phyloP scores from a whole-genome alignment of 2,888 invertebrate species.

The Neoaliturus tenellus region DNA sequence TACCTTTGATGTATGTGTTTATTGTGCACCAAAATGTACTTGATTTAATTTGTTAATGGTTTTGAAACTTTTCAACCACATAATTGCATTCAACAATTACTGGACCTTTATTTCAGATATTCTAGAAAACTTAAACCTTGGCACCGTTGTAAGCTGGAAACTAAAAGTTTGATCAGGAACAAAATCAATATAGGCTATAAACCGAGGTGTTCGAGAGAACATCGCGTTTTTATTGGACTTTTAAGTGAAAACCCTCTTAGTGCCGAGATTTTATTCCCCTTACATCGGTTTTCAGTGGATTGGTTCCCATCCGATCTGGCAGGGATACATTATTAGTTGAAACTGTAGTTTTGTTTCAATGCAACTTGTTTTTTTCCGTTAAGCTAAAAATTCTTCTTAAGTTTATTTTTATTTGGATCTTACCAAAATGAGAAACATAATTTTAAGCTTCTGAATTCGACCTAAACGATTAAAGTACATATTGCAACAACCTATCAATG shows the following conservation, averaged over 20 bases:
- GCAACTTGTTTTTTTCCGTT: neutral
- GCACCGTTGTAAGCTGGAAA: neutral
- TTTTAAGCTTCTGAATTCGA: too few species aligned
- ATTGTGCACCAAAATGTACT: neutral
- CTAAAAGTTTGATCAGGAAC: conserved; percentile 19
- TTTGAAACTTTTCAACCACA: too few species aligned
- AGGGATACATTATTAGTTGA: neutral
- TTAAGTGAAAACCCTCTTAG: conserved; percentile 38
- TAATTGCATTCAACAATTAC: too few species aligned
- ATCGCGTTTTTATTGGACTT: conserved; percentile 27
- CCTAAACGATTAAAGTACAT: too few species aligned
- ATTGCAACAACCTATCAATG: too few species aligned
- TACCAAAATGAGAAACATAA: too few species aligned
- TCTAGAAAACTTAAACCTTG: too few species aligned
- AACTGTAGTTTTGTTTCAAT: neutral
- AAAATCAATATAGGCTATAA: conserved; percentile 37
- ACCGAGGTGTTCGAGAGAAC: conserved; percentile 22
- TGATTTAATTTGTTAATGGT: too few species aligned
- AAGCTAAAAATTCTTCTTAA: too few species aligned
- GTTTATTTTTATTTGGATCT: too few species aligned
- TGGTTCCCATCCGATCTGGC: neutral
- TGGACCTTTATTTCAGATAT: too few species aligned
- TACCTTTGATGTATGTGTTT: too few species aligned
- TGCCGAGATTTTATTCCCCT: conserved; percentile 23
- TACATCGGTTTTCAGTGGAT: conserved; percentile 14